phyloP scores from a whole-genome alignment of 2,113 vertebrate species.

The Pyxicephalus adspersus region DNA sequence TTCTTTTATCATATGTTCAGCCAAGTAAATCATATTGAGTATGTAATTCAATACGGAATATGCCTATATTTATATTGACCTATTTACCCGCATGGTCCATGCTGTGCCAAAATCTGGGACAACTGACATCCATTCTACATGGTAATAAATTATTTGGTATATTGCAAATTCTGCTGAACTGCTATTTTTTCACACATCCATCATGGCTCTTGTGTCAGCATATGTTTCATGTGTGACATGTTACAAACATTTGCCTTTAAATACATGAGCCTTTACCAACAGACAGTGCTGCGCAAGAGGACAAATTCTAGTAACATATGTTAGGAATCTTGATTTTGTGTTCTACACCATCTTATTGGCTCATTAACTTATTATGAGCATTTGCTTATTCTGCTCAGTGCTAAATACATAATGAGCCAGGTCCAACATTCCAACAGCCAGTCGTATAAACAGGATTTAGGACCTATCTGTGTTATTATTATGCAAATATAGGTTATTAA shows the following conservation, averaged over 20 bases:
- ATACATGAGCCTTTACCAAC: constrained; percentile 1
- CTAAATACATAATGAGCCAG: constrained; percentile 24
- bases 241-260: neutral
- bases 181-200: neutral
- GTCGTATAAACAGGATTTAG: constrained; percentile 42
- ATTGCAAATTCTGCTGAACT: neutral
- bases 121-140: too few relatives aligned
- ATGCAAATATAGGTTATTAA: constrained; percentile 27
- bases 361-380: constrained; percentile 35
- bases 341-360: constrained; percentile 16
- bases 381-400: neutral
- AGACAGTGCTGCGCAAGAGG: neutral
- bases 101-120: too few relatives aligned
- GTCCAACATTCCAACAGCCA: constrained; percentile 17
- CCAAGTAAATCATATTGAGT: too few relatives aligned
- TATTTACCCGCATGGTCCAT: too few relatives aligned
- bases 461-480: constrained; percentile 39
- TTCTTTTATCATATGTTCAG: too few relatives aligned
- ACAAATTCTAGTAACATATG: constrained; percentile 17
- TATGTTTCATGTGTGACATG: constrained; percentile 15
- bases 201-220: neutral
- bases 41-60: too few relatives aligned
- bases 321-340: constrained; percentile 21
- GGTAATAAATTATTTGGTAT: too few relatives aligned
- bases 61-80: too few relatives aligned